Conservation (phyloP, 2,888 invertebrate species). For the Ophraella communa region DNA sequence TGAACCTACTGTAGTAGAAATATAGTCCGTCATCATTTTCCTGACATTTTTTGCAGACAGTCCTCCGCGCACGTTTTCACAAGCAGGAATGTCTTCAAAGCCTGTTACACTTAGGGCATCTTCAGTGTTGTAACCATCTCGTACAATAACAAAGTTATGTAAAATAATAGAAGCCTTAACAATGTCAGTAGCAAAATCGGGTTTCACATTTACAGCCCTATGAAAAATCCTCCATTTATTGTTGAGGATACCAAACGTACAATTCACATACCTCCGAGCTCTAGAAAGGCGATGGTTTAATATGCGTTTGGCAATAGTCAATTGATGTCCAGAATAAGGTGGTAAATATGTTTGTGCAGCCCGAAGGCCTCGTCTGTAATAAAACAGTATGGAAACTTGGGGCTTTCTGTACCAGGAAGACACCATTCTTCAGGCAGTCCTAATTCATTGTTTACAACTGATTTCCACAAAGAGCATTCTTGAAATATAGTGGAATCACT, state of each 20-base stretch:
- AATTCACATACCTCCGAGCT: slow-evolving; percentile 44
- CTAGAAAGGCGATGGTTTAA: slow-evolving; percentile 31
- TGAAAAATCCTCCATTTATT: slow-evolving; percentile 47
- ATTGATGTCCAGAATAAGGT: slow-evolving; percentile 20
- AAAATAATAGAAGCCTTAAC: slow-evolving; percentile 41
- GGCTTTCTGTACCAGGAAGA: slow-evolving; percentile 2
- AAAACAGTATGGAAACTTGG: slow-evolving; percentile 15
- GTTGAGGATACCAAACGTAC: slow-evolving; percentile 32
- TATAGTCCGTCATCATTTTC: background rate
- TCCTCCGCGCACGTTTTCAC: background rate
- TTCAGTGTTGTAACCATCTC: slow-evolving; percentile 23
- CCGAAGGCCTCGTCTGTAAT: slow-evolving; percentile 19
- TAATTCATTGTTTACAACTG: background rate
- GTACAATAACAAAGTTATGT: slow-evolving; percentile 28
- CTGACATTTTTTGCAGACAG: background rate
- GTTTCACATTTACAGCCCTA: slow-evolving; percentile 28
- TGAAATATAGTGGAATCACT: slow-evolving; percentile 21
- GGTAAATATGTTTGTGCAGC: background rate
- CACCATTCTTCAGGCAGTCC: slow-evolving; percentile 8
- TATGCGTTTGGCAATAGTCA: slow-evolving; percentile 19
- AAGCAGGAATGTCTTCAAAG: slow-evolving; percentile 1
- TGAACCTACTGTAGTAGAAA: background rate
- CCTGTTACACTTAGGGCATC: background rate
- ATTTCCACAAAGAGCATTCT: slow-evolving; percentile 1
- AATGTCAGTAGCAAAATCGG: slow-evolving; percentile 36